Evolutionary conservation across 2,113 vertebrate genomes (phyloP).

Genomic region (Archocentrus centrarchus): DNA sequence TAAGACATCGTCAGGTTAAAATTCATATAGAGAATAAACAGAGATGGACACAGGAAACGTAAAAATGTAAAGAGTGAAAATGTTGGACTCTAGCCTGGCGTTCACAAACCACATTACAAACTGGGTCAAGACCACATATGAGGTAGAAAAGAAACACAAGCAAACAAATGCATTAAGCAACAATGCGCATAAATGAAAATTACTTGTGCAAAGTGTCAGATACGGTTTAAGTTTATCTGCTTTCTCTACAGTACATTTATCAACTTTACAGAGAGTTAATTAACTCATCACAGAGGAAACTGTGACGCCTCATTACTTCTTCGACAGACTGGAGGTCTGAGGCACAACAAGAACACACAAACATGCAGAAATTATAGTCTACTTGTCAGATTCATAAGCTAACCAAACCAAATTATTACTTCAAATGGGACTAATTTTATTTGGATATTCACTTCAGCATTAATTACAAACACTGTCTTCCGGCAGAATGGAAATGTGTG

Average conservation of each 20-base stretch:
- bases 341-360: slow-evolving; percentile 1
- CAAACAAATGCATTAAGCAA: not conserved
- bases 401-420: slow-evolving; percentile 56
- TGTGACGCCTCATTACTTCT: slow-evolving; percentile 53
- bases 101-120: not conserved
- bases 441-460: slow-evolving; percentile 58
- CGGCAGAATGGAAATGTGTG: not conserved
- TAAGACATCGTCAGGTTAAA: too few species aligned
- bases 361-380: not conserved
- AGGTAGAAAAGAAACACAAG: not conserved
- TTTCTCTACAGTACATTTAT: slow-evolving; percentile 15
- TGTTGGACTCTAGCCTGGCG: not conserved
- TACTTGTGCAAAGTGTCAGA: not conserved
- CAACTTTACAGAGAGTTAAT: slow-evolving; percentile 48
- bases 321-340: slow-evolving; percentile 35
- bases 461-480: slow-evolving; percentile 58
- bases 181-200: not conserved
- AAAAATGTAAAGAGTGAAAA: too few species aligned
- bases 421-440: slow-evolving; percentile 50
- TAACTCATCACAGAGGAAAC: slow-evolving; percentile 47
- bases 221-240: not conserved
- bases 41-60: too few species aligned
- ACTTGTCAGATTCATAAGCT: slow-evolving; percentile 55
- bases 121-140: not conserved
- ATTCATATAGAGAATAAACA: too few species aligned